Percentiles rank a stretch among this genome's conserved stretches.
Evolutionary conservation across 2,888 invertebrate species (phyloP).

Genomic region (Peribatodes rhomboidaria): DNA sequence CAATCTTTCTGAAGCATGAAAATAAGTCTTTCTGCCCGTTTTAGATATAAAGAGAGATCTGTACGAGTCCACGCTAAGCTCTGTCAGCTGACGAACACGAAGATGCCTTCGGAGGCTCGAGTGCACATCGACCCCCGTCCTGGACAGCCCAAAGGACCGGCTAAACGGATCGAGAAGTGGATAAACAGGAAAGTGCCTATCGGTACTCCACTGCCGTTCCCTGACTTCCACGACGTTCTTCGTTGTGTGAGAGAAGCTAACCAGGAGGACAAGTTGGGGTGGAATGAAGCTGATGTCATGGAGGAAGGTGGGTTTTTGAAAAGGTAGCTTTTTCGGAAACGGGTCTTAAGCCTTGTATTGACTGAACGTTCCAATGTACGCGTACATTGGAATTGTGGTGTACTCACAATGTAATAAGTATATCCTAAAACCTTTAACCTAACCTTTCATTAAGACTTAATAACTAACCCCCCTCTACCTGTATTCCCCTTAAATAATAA

Average conservation of each 20-base stretch:
- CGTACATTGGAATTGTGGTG: too few relatives aligned
- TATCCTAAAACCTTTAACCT: too few relatives aligned
- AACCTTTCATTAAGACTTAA: too few relatives aligned
- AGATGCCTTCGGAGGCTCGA: constrained; percentile 79
- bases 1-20: neutral
- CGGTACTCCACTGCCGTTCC: constrained; percentile 78
- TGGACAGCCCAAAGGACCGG: constrained; percentile 75
- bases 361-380: too few relatives aligned
- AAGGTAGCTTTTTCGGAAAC: too few relatives aligned
- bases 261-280: constrained; percentile 71
- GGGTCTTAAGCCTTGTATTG: too few relatives aligned
- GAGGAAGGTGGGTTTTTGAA: constrained; percentile 71
- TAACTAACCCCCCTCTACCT: too few relatives aligned
- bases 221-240: constrained; percentile 85
- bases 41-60: constrained; percentile 81
- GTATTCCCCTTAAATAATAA: too few relatives aligned
- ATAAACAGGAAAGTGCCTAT: constrained; percentile 78
- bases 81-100: constrained; percentile 87
- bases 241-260: constrained; percentile 77
- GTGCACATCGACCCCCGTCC: constrained; percentile 70
- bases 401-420: too few relatives aligned
- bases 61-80: constrained; percentile 86
- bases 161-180: constrained; percentile 73
- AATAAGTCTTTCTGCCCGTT: constrained; percentile 21
- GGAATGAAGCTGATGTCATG: constrained; percentile 77